A percentile compares a stretch with the other conserved stretches of the same genome.
Conservation (phyloP, 35 echinoderm and acorn worm species). For the Ophioderma brevispina region DNA sequence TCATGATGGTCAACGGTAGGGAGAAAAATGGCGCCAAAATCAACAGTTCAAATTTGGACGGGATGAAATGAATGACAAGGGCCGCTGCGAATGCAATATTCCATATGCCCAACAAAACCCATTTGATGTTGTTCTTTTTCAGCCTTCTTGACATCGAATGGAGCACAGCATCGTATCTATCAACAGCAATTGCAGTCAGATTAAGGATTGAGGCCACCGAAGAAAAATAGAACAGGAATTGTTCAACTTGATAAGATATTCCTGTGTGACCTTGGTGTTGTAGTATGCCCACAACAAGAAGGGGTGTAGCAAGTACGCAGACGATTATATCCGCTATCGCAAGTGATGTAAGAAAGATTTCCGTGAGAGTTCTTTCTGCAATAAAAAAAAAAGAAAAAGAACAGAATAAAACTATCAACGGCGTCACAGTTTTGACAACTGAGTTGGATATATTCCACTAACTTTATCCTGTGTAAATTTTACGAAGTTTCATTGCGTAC, state of each 20-base stretch:
- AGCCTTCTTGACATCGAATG: constrained; percentile 71
- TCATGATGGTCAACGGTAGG: constrained; percentile 68
- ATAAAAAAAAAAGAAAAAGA: constrained; percentile 3
- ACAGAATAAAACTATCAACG: not conserved
- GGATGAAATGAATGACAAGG: constrained; percentile 67
- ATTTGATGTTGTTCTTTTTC: constrained; percentile 23
- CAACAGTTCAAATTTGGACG: constrained; percentile 49
- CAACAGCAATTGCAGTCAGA: constrained; percentile 79
- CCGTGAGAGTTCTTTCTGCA: constrained; percentile 83
- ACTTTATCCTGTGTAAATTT: no score
- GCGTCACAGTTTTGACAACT: no score
- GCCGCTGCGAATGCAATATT: constrained; percentile 39
- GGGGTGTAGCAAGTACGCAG: constrained; percentile 68
- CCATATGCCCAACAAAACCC: constrained; percentile 68
- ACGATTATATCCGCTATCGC: constrained; percentile 86
- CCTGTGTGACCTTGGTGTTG: constrained; percentile 81
- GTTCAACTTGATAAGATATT: constrained; percentile 74
- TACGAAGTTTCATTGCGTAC: no score
- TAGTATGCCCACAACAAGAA: constrained; percentile 76
- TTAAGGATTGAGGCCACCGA: constrained; percentile 89
- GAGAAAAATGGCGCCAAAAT: constrained; percentile 76
- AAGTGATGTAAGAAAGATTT: constrained; percentile 81
- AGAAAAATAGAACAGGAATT: constrained; percentile 92
- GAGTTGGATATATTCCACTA: no score
- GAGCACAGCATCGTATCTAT: constrained; percentile 81